Evolutionary conservation across 2,888 invertebrate species (phyloP), one percentile per base, ranked within the genome.

Genomic region (Pachydiplax longipennis): DNA sequence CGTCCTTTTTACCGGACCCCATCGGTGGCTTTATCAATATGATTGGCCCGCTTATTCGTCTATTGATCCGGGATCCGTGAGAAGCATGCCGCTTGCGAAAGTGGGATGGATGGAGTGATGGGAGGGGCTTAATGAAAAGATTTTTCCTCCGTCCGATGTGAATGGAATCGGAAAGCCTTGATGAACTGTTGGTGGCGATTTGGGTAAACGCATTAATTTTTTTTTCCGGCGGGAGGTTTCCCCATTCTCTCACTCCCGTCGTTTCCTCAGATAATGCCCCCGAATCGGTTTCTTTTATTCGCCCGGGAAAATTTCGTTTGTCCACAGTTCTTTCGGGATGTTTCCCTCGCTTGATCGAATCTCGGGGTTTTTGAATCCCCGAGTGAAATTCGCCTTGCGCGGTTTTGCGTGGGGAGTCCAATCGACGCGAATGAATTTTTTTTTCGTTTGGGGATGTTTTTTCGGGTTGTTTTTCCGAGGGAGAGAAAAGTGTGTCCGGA

Each of bases 31-130:
- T 61, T 87, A 87, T 87, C 61, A 87, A 65, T 87, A 87, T 87
- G 87, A 87, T 61, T 87, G 61, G 87, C 87, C 61, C 37, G 87
- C 87, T 87, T 37, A 87, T 87, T 87, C 61, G 61, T 18, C 37
- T 65, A 87, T 87, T 61, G 61, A 87, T 87, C 87, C n/a, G 61
- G 37, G 87, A n/a, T 35, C 37, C 61, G 87, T 40, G 87, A 87
- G 87, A 37, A 61, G 40, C 61, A 87, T 87, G 37, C 87, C 87
- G 37, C 61, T 48, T 18, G 53, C 58, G 58, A 31, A 31, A 53
- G 48, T n/a, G 22, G 48, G 82, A 10, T 22, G n/a, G 61, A 61
- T 15, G 80, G 80, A 8, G 31, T n/a, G 35, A 44, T 15, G 81
- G 40, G 37, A 44, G 81, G 81, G 4, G 40, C 73, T 73, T 31